Percentiles rank a stretch among this genome's conserved stretches.
Evolutionary conservation across 35 echinoderm and acorn worm species (phyloP).

Genomic region (Eucidaris tribuloides): DNA sequence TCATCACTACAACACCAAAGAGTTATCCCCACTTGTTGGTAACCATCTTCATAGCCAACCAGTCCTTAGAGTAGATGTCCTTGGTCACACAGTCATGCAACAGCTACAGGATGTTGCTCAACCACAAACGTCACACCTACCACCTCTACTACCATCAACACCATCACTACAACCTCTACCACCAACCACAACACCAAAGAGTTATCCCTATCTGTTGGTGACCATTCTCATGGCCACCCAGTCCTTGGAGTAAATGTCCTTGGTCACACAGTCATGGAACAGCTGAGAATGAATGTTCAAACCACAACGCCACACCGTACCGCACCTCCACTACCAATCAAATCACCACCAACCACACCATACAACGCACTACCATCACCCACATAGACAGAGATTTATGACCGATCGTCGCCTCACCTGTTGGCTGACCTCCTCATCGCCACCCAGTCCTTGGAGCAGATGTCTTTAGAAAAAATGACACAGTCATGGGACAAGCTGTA

Average conservation of each 20-base stretch:
- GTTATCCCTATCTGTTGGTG: slow-evolving; percentile 61
- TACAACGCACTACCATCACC: no score
- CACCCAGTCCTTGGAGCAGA: slow-evolving; percentile 72
- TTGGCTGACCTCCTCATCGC: slow-evolving; percentile 82
- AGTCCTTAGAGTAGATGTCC: slow-evolving; percentile 61
- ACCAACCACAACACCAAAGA: no score
- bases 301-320: no score
- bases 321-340: no score
- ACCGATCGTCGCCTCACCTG: no score
- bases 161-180: no score
- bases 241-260: slow-evolving; percentile 35
- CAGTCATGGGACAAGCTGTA: slow-evolving; percentile 71
- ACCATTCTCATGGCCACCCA: slow-evolving; percentile 89
- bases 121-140: no score
- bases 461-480: slow-evolving; percentile 29
- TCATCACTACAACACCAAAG: no score
- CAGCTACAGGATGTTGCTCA: slow-evolving; percentile 55
- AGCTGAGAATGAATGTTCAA: no score
- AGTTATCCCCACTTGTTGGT: slow-evolving; percentile 75
- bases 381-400: no score
- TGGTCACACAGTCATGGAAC: slow-evolving; percentile 38
- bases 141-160: no score
- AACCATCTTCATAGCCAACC: slow-evolving; percentile 91
- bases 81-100: slow-evolving; percentile 51
- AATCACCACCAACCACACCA: no score